Conservation (phyloP, 2,797 vertebrate genomes). For the Danio tinwini region DNA sequence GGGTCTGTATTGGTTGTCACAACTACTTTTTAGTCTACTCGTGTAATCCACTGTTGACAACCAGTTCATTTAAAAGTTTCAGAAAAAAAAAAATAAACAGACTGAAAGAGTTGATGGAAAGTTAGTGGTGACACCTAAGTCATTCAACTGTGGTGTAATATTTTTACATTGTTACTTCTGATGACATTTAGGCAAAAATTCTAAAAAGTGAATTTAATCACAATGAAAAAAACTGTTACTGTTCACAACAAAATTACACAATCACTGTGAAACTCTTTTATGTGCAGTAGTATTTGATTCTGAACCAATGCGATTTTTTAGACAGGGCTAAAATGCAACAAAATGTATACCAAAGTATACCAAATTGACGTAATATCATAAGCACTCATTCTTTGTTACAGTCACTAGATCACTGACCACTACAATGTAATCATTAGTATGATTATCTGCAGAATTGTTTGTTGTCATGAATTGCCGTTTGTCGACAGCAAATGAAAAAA, state of each 20-base stretch:
- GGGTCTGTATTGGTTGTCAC: no score
- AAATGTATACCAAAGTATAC: background rate
- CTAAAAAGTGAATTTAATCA: no score
- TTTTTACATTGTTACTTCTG: no score
- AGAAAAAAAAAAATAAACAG: background rate
- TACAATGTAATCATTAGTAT: background rate
- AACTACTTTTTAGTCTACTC: no score
- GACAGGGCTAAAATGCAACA: background rate
- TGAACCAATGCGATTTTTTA: background rate
- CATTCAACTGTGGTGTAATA: background rate
- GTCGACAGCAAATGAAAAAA: background rate
- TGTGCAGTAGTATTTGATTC: background rate
- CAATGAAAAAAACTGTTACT: no score
- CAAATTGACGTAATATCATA: background rate
- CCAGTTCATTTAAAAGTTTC: no score
- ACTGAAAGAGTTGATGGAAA: background rate
- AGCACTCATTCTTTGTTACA: background rate
- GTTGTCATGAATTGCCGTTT: background rate
- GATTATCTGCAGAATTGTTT: no score
- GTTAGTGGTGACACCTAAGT: background rate
- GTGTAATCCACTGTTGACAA: no score
- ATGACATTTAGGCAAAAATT: no score
- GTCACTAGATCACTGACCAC: background rate
- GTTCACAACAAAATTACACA: background rate
- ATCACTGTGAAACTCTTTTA: background rate